Evolutionary conservation across 2,888 invertebrate genomes (phyloP), one percentile per base, ranked within the genome.

Genomic region (Plemyria rubiginata): DNA sequence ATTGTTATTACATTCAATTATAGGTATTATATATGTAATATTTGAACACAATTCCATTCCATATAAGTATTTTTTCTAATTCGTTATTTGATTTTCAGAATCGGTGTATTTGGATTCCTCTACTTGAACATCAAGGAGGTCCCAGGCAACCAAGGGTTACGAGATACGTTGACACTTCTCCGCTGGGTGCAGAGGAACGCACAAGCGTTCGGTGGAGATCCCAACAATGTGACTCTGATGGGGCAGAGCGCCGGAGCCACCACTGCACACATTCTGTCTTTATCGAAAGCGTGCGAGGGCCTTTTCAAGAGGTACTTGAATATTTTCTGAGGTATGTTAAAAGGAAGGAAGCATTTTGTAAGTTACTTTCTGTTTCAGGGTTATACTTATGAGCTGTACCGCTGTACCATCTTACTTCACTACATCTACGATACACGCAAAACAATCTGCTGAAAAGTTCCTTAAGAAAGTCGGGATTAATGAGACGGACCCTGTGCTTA

Each of bases 1-100:
- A 79, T 88, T 29, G 79, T 88, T 51, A 78, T 88, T 63, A 87
- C 86, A 0, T 88, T 88, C 48, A 89, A 87, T 61, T 88, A 86
- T 45, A 66, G 70, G 70, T 68, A n/a, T n/a, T n/a, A n/a, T n/a
- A n/a, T n/a, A 49, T 41, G 59, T 32, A 32, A 29, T 13, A 29
- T 49, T 12, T 41, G 41, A 22, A 32, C 13, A 15, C 15, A 7
- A 15, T 8, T 43, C n/a, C 6, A 43, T 13, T 43, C 2, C 22
- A 22, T 22, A 22, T 15, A 15, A n/a, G n/a, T n/a, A 29, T 13
- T 49, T 49, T 29, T 49, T 43, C 11, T 55, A 32, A 12, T 61
- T 9, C 8, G 13, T 55, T 16, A 12, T 50, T 22, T 75, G 73
- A 22, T 69, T 82, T 9, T 81, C 45, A 60, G 76, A 76, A 79